phyloP scores from a whole-genome alignment of 92 coral and sea anemone species.

The Phenganax marumi region DNA sequence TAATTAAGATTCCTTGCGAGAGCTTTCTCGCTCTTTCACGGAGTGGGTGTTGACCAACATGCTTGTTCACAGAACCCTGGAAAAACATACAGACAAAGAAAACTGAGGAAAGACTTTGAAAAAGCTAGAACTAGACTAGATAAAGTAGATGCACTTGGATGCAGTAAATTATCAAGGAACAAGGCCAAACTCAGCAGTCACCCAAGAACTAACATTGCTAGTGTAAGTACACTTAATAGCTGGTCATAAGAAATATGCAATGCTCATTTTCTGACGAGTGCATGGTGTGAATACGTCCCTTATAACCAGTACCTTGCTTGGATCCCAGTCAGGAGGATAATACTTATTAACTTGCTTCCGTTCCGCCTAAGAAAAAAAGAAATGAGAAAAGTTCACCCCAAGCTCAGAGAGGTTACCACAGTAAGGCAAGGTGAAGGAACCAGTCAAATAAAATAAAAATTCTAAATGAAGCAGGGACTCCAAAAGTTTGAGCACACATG shows the following conservation, averaged over 20 bases:
- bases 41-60: slow-evolving; percentile 95
- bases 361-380: slow-evolving; percentile 68
- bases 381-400: neutral
- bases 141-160: too few relatives aligned
- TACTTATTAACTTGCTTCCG: slow-evolving; percentile 94
- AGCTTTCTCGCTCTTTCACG: slow-evolving; percentile 96
- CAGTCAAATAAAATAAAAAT: too few relatives aligned
- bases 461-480: too few relatives aligned
- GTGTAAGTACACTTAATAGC: too few relatives aligned
- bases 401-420: too few relatives aligned
- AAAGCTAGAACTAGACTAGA: too few relatives aligned
- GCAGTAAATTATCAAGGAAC: too few relatives aligned
- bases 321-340: slow-evolving; percentile 98
- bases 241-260: too few relatives aligned
- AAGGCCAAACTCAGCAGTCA: too few relatives aligned
- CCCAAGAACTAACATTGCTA: too few relatives aligned
- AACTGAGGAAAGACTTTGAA: neutral
- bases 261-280: neutral
- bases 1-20: slow-evolving; percentile 89
- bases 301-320: slow-evolving; percentile 62
- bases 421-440: too few relatives aligned
- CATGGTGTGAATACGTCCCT: neutral
- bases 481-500: too few relatives aligned
- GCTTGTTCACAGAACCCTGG: slow-evolving; percentile 94
- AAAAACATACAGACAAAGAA: neutral